Evolutionary conservation across 2,888 invertebrate species (phyloP).

Genomic region (Cylloceria caligata): DNA sequence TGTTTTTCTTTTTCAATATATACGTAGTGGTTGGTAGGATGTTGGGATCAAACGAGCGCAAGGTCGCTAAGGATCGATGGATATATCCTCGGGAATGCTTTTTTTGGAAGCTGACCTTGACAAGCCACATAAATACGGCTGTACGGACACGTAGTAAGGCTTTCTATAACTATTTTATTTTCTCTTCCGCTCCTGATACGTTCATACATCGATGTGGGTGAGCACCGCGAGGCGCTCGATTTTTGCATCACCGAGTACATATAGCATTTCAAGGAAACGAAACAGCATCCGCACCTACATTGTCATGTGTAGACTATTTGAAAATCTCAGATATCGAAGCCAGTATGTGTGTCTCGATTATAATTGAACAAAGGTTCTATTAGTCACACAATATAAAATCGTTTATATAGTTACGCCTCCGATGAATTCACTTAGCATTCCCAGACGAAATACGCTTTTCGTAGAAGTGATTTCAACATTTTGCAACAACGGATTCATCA

Average conservation of each 20-base stretch:
- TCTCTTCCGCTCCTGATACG: constrained; percentile 40
- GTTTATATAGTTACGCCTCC: background rate
- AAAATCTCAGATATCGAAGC: constrained; percentile 4
- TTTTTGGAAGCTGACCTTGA: constrained; percentile 64
- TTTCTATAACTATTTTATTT: constrained; percentile 54
- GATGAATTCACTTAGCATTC: background rate
- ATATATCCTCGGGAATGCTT: constrained; percentile 65
- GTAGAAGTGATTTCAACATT: background rate
- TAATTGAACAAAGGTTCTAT: constrained; percentile 10
- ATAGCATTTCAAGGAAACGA: constrained; percentile 41
- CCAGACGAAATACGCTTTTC: background rate
- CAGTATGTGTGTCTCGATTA: constrained; percentile 10
- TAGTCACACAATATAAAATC: background rate
- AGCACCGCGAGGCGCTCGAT: background rate
- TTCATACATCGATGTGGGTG: constrained; percentile 17
- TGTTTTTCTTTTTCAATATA: constrained; percentile 10
- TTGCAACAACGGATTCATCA: background rate
- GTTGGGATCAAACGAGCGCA: constrained; percentile 61
- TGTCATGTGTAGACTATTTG: background rate
- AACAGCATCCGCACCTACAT: constrained; percentile 5
- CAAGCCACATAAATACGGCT: constrained; percentile 40
- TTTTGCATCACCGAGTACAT: constrained; percentile 25
- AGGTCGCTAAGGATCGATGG: constrained; percentile 63
- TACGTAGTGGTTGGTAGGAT: constrained; percentile 17
- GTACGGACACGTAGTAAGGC: constrained; percentile 33